These are phyloP conservation scores for Cremastinae sp. DNA, from an alignment of 2,888 invertebrate species.

Conservation along the genomic window DNA sequence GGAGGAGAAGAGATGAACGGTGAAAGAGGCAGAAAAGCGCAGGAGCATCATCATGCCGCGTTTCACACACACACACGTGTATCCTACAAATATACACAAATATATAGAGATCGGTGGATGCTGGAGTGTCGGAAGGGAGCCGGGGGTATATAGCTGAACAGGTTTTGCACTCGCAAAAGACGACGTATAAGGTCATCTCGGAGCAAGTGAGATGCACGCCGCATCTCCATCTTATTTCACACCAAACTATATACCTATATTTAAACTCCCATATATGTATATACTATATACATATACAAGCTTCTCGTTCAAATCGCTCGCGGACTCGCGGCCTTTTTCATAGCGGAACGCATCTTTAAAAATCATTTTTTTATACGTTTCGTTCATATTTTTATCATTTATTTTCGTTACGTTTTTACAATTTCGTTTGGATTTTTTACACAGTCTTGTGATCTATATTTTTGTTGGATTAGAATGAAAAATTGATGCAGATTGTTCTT, in stretches of 20 bases:
- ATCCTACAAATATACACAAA: too few species aligned
- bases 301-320: slow-evolving; percentile 39
- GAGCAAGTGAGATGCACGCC: slow-evolving; percentile 68
- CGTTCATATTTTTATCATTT: not conserved
- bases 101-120: too few species aligned
- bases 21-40: slow-evolving; percentile 49
- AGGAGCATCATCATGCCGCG: slow-evolving; percentile 56
- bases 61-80: too few species aligned
- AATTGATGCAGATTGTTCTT: too few species aligned
- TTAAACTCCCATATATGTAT: slow-evolving; percentile 8
- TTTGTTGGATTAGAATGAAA: too few species aligned
- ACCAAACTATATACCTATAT: slow-evolving; percentile 13
- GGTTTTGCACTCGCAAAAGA: slow-evolving; percentile 76
- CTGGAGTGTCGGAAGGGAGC: slow-evolving; percentile 53
- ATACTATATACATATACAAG: slow-evolving; percentile 16
- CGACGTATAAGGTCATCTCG: slow-evolving; percentile 76
- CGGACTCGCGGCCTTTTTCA: slow-evolving; percentile 25
- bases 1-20: slow-evolving; percentile 43
- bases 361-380: slow-evolving; percentile 18
- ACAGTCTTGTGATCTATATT: too few species aligned
- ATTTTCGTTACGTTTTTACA: slow-evolving; percentile 14
- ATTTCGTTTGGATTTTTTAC: too few species aligned
- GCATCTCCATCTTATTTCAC: slow-evolving; percentile 33
- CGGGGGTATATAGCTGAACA: slow-evolving; percentile 77
- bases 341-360: too few species aligned